Evolutionary conservation across 1,140 invertebrate genomes (phyloP).

Genomic region (Leptestheria dahalacensis): DNA sequence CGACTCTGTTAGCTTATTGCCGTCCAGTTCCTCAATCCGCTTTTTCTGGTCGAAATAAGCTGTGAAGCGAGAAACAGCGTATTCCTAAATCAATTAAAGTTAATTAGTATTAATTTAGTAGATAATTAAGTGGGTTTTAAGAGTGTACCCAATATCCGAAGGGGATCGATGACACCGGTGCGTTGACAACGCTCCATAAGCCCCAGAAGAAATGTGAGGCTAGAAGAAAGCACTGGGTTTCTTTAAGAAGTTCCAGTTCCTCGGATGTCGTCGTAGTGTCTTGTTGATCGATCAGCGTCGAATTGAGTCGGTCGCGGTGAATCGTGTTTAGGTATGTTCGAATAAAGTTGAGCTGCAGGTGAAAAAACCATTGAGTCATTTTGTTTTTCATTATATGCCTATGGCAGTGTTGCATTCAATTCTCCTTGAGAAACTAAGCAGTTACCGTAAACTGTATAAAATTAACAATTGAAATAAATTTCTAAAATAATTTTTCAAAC

Average conservation of each 20-base stretch:
- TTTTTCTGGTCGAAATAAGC: conserved; percentile 27
- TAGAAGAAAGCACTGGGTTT: conserved; percentile 66
- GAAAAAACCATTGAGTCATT: no score
- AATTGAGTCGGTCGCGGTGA: conserved; percentile 16
- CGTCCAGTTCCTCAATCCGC: not conserved
- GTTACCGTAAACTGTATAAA: no score
- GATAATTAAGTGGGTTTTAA: not conserved
- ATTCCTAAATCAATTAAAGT: conserved; percentile 26
- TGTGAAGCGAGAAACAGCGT: conserved; percentile 26
- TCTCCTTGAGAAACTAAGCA: no score
- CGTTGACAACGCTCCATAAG: conserved; percentile 79
- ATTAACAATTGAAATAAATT: no score
- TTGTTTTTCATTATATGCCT: no score
- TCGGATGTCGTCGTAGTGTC: conserved; percentile 8
- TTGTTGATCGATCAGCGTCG: conserved; percentile 10
- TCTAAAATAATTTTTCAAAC: no score
- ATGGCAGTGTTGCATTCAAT: no score
- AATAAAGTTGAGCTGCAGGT: conserved; percentile 26
- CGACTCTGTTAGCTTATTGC: conserved; percentile 25
- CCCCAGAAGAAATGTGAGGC: conserved; percentile 87
- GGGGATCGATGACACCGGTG: conserved; percentile 68
- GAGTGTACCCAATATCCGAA: conserved; percentile 72
- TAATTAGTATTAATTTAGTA: not conserved
- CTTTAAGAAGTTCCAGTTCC: conserved; percentile 42
- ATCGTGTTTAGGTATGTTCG: conserved; percentile 22